Evolutionary conservation across 1,140 invertebrate genomes (phyloP), one percentile per base, ranked within the genome.

Genomic region (Nixonia krombeini): DNA sequence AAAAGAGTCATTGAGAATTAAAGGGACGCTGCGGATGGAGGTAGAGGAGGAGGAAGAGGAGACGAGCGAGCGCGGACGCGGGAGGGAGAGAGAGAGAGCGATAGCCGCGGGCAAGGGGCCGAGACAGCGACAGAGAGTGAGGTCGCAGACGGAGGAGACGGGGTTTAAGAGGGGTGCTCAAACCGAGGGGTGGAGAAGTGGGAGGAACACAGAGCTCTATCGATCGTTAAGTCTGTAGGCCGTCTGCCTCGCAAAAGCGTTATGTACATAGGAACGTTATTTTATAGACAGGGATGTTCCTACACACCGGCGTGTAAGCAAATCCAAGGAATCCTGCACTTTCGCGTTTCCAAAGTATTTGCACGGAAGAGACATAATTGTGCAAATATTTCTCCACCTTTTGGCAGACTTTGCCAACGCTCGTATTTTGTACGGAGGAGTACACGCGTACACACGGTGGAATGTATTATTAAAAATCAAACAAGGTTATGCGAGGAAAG

Each of bases 161-260:
- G 25, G 13, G 52, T 26, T 66, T 50, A 56, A 61, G 64, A 61
- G 57, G 57, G 64, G 40, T 61, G 55, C 41, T n/a, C n/a, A 52
- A 15, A 12, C 29, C 46, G 53, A 52, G 65, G n/a, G 44, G 53
- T 33, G 15, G 47, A 57, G 61, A 57, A 45, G 42, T 59, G 51
- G 58, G 55, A 65, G 61, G 29, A 47, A 61, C 46, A 56, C 29
- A 37, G 40, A 65, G 67, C 61, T 70, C 61, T 65, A 70, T 70
- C 67, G 67, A 70, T 70, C 67, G 67, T 61, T 70, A 62, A 62
- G 59, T 70, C 59, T 64, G 53, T 69, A 58, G 56, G 63, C 59
- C 45, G 59, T 64, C 67, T 70, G 59, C 58, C 67, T 56, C 46
- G 59, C 52, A 40, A 47, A 59, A 59, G 53, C 63, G 56, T 64